A percentile compares a stretch with the other conserved stretches of the same genome.
Evolutionary conservation across 2,797 vertebrate species (phyloP).

Genomic region (Enteromius treurensis): DNA sequence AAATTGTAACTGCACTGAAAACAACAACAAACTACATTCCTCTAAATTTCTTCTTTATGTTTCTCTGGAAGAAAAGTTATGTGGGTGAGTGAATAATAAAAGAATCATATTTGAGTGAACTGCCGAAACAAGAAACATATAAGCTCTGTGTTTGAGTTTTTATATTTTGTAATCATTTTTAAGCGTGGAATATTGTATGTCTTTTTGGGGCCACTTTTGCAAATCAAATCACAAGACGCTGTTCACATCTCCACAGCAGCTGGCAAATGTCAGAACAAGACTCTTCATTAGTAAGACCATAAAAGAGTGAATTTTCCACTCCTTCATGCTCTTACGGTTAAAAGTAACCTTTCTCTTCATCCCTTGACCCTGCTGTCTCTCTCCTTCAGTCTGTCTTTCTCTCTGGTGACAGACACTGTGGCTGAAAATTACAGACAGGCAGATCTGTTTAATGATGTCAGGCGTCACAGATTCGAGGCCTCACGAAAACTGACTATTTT

Average conservation of each 20-base stretch:
- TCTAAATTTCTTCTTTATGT: not conserved
- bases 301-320: constrained; percentile 57
- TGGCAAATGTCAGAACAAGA: constrained; percentile 56
- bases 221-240: constrained; percentile 1
- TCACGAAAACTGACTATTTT: constrained; percentile 60
- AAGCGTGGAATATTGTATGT: not conserved
- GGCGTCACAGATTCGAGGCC: constrained; percentile 63
- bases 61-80: not conserved
- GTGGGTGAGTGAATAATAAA: not conserved
- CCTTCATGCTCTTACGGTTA: constrained; percentile 43
- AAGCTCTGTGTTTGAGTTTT: not conserved
- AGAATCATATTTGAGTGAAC: not conserved
- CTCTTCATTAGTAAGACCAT: constrained; percentile 53
- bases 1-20: not conserved
- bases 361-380: constrained; percentile 39
- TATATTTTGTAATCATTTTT: not conserved
- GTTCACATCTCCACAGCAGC: constrained; percentile 37
- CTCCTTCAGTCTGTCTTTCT: constrained; percentile 32
- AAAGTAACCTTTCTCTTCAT: constrained; percentile 36
- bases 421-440: constrained; percentile 67
- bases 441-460: constrained; percentile 67
- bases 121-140: not conserved
- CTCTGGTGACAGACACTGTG: constrained; percentile 62
- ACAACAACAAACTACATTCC: not conserved
- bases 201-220: not conserved